Base-by-base conservation (phyloP, 2,797 vertebrate genomes). In the Danio kyathit region DNA sequence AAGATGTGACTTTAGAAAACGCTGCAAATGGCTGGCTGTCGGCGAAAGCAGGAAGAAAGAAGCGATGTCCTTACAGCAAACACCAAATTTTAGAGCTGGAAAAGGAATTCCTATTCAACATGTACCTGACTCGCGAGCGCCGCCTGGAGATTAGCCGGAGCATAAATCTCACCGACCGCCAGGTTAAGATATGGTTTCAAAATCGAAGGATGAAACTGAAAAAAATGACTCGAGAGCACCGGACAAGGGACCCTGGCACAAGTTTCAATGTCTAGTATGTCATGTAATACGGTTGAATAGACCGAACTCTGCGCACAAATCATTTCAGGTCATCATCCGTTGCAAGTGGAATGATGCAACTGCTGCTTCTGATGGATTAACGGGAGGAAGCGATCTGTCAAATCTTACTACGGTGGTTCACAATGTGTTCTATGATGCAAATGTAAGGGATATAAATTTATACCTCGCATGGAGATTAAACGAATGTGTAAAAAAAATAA, bases 101-200 rank as follows among this genome's bases (percentile, higher is more conserved):
- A 46, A 19, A 89, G 10, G 82, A 86, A 74, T 87, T 82, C 38
- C 60, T 86, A n/a, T 77, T 86, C 77, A 64, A 79, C 51, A 52
- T 66, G 63, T 87, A 89, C 76, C 82, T 89, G 83, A 88, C 84
- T 71, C 84, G 80, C 90, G 91, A 94, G 93, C 94, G 94, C 95
- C 94, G 88, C 92, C 94, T 95, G 88, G 92, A 95, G 95, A 91
- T 84, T 84, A 87, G 82, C 83, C 17, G 57, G 49, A 83, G 82
- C 66, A 76, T 87, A 3, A 56, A 87, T 73, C 73, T 87, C 59
- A 71, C 83, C 9, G 79, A 78, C 74, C 82, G 2, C 17, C 74
- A 78, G 87, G 83, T 75, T n/a, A 87, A 51, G 77, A 89, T 86
- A 72, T 78, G 86, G 76, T 88, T 85, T 75, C 64, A 88, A 65